Evolutionary conservation across 2,888 invertebrate genomes (phyloP).

Genomic region (Melanargia galathea): DNA sequence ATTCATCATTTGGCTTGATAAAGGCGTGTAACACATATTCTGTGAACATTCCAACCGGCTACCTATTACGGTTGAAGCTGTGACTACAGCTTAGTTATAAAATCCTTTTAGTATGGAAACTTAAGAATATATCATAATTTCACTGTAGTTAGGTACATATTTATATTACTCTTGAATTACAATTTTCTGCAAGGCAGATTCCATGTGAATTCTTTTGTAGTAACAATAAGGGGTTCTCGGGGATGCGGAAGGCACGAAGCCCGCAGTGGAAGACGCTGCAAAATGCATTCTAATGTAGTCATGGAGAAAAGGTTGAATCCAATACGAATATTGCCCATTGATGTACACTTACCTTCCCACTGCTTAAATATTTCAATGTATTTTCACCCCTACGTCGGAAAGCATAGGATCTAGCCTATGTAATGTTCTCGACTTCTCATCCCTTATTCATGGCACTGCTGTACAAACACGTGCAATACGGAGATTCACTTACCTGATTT

Average conservation of each 20-base stretch:
- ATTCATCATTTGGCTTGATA: too few species aligned
- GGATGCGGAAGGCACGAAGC: background rate
- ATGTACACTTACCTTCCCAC: constrained; percentile 18
- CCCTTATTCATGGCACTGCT: constrained; percentile 35
- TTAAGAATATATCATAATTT: too few species aligned
- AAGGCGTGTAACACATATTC: too few species aligned
- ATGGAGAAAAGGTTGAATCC: constrained; percentile 21
- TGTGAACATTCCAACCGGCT: too few species aligned
- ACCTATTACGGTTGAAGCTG: too few species aligned
- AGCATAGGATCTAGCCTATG: constrained; percentile 7
- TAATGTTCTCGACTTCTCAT: constrained; percentile 26
- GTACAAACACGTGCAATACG: constrained; percentile 31
- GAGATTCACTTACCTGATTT: constrained; percentile 35
- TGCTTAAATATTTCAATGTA: constrained; percentile 18
- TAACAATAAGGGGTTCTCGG: background rate
- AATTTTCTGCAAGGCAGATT: background rate
- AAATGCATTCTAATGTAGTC: constrained; percentile 24
- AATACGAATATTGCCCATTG: constrained; percentile 22
- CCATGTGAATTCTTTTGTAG: background rate
- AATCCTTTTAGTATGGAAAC: too few species aligned
- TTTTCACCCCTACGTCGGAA: constrained; percentile 15
- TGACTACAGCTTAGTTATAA: too few species aligned
- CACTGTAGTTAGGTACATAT: too few species aligned
- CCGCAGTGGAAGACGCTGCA: constrained; percentile 11
- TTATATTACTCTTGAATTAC: background rate